phyloP scores from a whole-genome alignment of 2,113 vertebrate species.

The Pitta sordida region DNA sequence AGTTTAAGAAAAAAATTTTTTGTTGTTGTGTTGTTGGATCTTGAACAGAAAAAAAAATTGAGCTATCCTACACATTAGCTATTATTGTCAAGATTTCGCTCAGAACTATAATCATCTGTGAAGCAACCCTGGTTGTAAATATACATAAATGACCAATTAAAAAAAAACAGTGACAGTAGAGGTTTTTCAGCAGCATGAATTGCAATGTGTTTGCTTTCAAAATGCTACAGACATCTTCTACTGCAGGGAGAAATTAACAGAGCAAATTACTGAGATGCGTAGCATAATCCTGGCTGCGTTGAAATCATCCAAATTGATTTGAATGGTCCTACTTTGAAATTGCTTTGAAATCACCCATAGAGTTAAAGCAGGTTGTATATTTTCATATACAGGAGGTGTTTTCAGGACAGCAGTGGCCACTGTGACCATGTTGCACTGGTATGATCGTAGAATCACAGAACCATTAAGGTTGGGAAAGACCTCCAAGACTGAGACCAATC shows the following conservation, averaged over 20 bases:
- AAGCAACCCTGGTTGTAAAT: not conserved
- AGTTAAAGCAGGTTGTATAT: not conserved
- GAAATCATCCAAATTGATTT: not conserved
- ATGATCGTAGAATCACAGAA: not conserved
- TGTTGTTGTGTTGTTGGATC: not conserved
- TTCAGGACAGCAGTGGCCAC: not conserved
- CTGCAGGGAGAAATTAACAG: not conserved
- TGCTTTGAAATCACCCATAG: not conserved
- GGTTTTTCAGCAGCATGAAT: not conserved
- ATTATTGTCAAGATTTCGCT: not conserved
- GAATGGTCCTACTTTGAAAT: not conserved
- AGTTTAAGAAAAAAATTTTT: not conserved
- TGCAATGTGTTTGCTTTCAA: not conserved
- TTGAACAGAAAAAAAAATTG: not conserved
- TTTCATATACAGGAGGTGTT: not conserved
- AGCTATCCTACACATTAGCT: not conserved
- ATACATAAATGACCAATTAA: slow-evolving; percentile 13
- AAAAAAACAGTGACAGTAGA: not conserved
- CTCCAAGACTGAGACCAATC: not conserved
- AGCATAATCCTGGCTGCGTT: not conserved
- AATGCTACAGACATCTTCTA: not conserved
- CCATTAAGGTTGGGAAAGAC: not conserved
- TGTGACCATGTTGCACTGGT: not conserved
- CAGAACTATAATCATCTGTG: not conserved
- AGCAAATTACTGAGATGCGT: not conserved